Evolutionary conservation across 2,113 vertebrate genomes (phyloP), one percentile per base, ranked within the genome.

Genomic region (Enhydra lutris): DNA sequence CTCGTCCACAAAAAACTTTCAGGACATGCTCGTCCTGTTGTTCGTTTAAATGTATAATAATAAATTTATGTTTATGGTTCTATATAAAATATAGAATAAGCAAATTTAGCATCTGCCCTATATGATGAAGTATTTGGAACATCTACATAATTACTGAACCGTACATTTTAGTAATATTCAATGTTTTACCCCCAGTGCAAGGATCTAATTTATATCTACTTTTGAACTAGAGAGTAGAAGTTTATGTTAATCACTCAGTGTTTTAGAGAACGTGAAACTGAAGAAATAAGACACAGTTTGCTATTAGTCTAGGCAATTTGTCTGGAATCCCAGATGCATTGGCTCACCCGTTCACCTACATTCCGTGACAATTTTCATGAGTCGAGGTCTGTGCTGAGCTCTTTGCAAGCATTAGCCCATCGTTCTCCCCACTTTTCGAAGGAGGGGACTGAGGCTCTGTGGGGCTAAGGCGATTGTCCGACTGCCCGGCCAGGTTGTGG

Each of bases 11-110:
- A 93, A 97, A 69, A 84, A 24, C 36, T 88, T 94, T 71, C 78
- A 45, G 67, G 71, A 96, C 94, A 97, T 89, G 34, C 82, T 93
- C 50, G 59, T 45, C 39, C 74, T 79, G 1, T 57, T 89, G 87
- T 96, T 97, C 91, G 89, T 91, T 81, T 96, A 95, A 96, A 55
- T 47, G 78, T 52, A 57, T 34, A 95, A 11, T 81, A 94, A 93
- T 96, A 39, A 50, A 82, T 86, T 86, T 82, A 47, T 55, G 20
- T 74, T 45, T 79, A 45, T 79, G 55, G 73, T 89, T 89, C 65
- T 18, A 55, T 31, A 73, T 67, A 36, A 96, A 71, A 86, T 95
- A 57, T 61, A 47, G 81, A 42, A 47, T 34, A 87, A 57, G 39
- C 36, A 81, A 36, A 93, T 81, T 89, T 39, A 91, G 18, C 13